These are phyloP conservation scores for Diplosoma virens DNA, from an alignment of 23 tunicate species.

Conservation along the genomic window DNA sequence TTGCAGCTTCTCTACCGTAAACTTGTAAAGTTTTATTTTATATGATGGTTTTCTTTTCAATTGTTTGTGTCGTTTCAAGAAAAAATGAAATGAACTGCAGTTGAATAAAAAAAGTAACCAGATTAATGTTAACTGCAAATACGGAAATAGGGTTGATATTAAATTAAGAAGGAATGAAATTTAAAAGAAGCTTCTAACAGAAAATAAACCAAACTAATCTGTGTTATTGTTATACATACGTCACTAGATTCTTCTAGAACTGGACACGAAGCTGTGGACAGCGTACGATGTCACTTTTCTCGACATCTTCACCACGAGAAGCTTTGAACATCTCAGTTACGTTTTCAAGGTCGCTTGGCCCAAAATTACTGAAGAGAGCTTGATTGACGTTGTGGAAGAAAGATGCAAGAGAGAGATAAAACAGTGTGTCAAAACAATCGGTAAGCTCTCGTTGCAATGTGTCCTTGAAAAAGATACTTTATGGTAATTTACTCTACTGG, in stretches of 20 bases:
- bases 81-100: no score
- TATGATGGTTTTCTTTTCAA: no score
- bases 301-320: slow-evolving; percentile 74
- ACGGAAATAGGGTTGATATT: no score
- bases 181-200: not conserved
- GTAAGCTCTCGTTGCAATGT: slow-evolving; percentile 36
- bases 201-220: not conserved
- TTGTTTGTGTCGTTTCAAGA: no score
- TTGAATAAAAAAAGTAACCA: no score
- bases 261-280: slow-evolving; percentile 68
- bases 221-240: not conserved
- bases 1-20: no score
- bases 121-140: no score
- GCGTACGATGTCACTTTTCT: slow-evolving; percentile 64
- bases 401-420: slow-evolving; percentile 61
- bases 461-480: not conserved
- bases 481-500: not conserved
- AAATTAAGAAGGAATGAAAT: no score
- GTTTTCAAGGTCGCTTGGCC: slow-evolving; percentile 81
- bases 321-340: slow-evolving; percentile 77
- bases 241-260: slow-evolving; percentile 40
- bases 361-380: slow-evolving; percentile 45
- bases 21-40: no score
- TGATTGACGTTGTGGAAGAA: slow-evolving; percentile 53
- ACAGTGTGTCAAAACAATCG: slow-evolving; percentile 52